Conservation (phyloP, 1,140 invertebrate genomes). For the Drosophila baimaii region DNA sequence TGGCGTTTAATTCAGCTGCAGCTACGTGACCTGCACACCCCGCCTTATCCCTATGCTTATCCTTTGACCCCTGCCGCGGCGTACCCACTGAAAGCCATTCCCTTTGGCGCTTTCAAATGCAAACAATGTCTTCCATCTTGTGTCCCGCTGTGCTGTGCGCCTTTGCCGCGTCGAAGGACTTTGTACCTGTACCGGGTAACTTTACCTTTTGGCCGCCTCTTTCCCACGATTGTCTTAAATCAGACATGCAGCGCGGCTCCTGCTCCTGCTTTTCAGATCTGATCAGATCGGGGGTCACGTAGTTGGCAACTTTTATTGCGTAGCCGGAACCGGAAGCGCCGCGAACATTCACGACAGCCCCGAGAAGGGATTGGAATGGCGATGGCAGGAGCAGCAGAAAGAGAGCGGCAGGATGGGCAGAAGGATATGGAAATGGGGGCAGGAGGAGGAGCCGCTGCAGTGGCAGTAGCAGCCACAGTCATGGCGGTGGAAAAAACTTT, state of each 20-base stretch:
- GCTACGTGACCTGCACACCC: conserved; percentile 59
- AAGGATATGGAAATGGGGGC: neutral
- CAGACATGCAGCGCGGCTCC: conserved; percentile 39
- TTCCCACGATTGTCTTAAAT: conserved; percentile 61
- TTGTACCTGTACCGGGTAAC: conserved; percentile 33
- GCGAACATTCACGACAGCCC: conserved; percentile 45
- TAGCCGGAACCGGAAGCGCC: conserved; percentile 66
- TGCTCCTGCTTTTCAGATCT: conserved; percentile 1
- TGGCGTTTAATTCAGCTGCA: conserved; percentile 38
- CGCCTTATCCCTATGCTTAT: neutral
- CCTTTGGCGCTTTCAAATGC: conserved; percentile 36
- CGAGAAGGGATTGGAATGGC: conserved; percentile 1
- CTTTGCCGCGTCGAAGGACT: conserved; percentile 1
- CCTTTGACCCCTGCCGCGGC: neutral
- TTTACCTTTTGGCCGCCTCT: conserved; percentile 17
- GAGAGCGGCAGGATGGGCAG: no score
- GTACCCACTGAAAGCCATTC: neutral
- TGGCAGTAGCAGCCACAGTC: conserved; percentile 11
- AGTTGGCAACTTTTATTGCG: conserved; percentile 69
- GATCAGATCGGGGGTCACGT: conserved; percentile 54
- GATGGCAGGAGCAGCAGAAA: neutral
- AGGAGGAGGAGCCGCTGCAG: conserved; percentile 14
- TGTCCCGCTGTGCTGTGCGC: neutral
- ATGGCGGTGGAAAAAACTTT: conserved; percentile 46
- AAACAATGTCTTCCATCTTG: conserved; percentile 40